Conservation (phyloP, 92 coral and sea anemone genomes). For the Phenganax marumi region DNA sequence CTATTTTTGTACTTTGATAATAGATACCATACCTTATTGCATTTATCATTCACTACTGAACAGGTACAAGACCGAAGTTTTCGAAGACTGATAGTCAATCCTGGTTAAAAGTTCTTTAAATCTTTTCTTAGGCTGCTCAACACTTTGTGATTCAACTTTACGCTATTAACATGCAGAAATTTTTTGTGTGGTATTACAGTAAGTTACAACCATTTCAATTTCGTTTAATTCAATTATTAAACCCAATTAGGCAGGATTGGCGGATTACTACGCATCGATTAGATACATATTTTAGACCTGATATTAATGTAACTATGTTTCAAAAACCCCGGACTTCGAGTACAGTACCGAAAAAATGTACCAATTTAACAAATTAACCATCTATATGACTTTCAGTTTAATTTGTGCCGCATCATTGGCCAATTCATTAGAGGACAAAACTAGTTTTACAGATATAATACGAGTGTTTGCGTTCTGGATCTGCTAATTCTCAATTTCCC, state of each 20-base stretch:
- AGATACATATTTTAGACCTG: neutral
- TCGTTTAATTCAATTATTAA: too few relatives aligned
- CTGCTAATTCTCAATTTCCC: too few relatives aligned
- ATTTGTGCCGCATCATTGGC: neutral
- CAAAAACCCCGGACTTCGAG: neutral
- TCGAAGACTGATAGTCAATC: too few relatives aligned
- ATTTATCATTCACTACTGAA: conserved; percentile 1
- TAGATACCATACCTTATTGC: neutral
- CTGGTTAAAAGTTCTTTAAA: too few relatives aligned
- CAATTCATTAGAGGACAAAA: neutral
- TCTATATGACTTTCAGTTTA: neutral
- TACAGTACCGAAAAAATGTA: neutral
- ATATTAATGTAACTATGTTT: neutral
- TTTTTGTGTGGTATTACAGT: too few relatives aligned
- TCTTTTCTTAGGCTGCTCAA: too few relatives aligned
- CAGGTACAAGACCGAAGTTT: neutral
- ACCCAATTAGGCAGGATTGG: too few relatives aligned
- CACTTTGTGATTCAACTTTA: too few relatives aligned
- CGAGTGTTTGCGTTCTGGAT: too few relatives aligned
- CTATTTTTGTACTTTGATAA: conserved; percentile 19
- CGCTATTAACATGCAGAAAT: too few relatives aligned
- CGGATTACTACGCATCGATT: too few relatives aligned
- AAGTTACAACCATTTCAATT: too few relatives aligned
- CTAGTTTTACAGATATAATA: neutral
- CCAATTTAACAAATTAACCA: neutral